Evolutionary conservation across 1,140 invertebrate genomes (phyloP).

Genomic region (Eriocheir sinensis): DNA sequence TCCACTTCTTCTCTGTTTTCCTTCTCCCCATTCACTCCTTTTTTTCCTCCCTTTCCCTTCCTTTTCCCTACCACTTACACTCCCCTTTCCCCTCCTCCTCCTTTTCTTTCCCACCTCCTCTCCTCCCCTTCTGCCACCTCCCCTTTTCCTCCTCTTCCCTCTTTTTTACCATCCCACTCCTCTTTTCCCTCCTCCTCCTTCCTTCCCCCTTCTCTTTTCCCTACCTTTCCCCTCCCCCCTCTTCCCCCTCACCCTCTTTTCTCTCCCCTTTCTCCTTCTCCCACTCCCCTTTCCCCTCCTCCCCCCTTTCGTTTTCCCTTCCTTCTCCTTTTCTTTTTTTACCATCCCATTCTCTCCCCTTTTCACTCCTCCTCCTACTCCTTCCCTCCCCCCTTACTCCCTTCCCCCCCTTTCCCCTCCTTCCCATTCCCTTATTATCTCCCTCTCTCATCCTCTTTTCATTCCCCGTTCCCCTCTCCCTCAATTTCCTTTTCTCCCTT

Average conservation of each 20-base stretch:
- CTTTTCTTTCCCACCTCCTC: not conserved
- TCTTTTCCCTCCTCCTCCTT: too few relatives aligned
- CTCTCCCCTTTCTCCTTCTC: not conserved
- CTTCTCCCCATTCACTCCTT: not conserved
- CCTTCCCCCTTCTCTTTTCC: too few relatives aligned
- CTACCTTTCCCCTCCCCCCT: too few relatives aligned
- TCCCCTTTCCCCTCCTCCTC: not conserved
- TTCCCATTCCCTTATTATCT: not conserved
- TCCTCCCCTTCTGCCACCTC: not conserved
- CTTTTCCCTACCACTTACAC: not conserved
- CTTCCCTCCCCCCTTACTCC: not conserved
- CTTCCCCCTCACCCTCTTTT: too few relatives aligned
- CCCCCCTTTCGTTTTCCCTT: not conserved
- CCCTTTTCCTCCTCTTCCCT: too few relatives aligned
- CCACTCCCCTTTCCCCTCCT: not conserved
- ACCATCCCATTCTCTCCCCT: not conserved
- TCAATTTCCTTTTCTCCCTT: too few relatives aligned
- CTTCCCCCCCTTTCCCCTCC: not conserved
- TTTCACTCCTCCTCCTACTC: not conserved
- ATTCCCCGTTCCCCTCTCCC: too few relatives aligned
- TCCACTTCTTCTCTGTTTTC: not conserved
- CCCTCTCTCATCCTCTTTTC: too few relatives aligned
- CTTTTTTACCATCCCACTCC: too few relatives aligned
- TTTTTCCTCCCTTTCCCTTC: not conserved
- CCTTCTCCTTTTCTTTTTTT: not conserved